phyloP scores from a whole-genome alignment of 1,140 invertebrate genomes.

The Pogonus chalceus region DNA sequence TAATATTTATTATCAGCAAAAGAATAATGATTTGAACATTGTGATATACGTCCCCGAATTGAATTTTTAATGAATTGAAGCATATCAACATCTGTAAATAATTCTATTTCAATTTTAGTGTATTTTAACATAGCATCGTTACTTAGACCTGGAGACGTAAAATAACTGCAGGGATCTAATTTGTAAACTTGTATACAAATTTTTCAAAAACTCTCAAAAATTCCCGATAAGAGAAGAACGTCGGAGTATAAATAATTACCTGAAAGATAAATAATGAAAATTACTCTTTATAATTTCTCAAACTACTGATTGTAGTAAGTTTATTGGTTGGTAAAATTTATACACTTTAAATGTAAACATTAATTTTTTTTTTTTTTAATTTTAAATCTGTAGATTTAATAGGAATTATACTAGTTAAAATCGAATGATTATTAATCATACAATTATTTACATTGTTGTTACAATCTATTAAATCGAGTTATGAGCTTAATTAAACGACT shows the following conservation, averaged over 20 bases:
- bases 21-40: constrained; percentile 28
- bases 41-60: constrained; percentile 34
- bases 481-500: no score
- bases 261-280: no score
- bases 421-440: no score
- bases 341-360: no score
- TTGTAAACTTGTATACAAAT: constrained; percentile 26
- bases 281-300: no score
- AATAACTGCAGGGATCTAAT: constrained; percentile 33
- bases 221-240: constrained; percentile 34
- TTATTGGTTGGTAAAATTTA: no score
- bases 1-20: constrained; percentile 33
- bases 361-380: no score
- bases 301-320: no score
- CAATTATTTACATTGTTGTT: no score
- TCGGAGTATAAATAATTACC: constrained; percentile 36
- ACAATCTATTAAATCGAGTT: no score
- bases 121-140: constrained; percentile 33
- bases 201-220: constrained; percentile 37
- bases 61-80: constrained; percentile 27
- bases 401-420: no score
- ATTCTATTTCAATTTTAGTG: constrained; percentile 27
- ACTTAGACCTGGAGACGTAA: constrained; percentile 27
- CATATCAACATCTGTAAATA: constrained; percentile 35
- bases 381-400: no score